Evolutionary conservation across 2,888 invertebrate genomes (phyloP).

Genomic region (Heliconius ethilla): DNA sequence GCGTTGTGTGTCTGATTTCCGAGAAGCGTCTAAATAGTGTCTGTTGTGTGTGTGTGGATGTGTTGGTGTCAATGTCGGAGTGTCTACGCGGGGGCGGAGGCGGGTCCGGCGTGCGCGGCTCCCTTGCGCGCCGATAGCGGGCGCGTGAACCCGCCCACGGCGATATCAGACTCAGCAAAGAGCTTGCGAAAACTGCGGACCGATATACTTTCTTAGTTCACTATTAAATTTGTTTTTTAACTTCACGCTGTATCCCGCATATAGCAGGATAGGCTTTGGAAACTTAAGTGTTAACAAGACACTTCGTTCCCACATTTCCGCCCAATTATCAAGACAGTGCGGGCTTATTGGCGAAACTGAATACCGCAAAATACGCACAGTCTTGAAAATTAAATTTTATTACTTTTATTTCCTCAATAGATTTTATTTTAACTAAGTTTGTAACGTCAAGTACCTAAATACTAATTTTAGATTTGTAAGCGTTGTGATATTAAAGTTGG

Average conservation of each 20-base stretch:
- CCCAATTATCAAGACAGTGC: background rate
- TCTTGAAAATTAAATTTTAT: background rate
- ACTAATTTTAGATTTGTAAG: background rate
- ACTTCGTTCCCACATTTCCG: background rate
- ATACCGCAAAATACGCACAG: no score
- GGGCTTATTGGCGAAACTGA: no score
- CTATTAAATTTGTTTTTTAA: background rate
- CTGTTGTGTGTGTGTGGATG: constrained; percentile 42
- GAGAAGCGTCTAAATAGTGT: constrained; percentile 54
- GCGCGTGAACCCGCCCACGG: constrained; percentile 89
- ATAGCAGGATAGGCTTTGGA: background rate
- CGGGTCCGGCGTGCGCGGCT: constrained; percentile 79
- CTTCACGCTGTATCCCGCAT: background rate
- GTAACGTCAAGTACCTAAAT: background rate
- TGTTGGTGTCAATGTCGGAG: constrained; percentile 53
- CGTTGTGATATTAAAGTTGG: constrained; percentile 14
- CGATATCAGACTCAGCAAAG: constrained; percentile 89
- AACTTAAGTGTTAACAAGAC: background rate
- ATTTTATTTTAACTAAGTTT: background rate
- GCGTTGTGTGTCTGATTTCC: constrained; percentile 54
- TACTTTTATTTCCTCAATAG: background rate
- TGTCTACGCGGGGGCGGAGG: constrained; percentile 74
- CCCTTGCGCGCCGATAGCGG: constrained; percentile 91
- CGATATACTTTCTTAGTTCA: constrained; percentile 42
- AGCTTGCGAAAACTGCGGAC: constrained; percentile 91